Evolutionary conservation across 2,113 vertebrate species (phyloP), one percentile per base, ranked within the genome.

Genomic region (Rhinopomastus cyanomelas): DNA sequence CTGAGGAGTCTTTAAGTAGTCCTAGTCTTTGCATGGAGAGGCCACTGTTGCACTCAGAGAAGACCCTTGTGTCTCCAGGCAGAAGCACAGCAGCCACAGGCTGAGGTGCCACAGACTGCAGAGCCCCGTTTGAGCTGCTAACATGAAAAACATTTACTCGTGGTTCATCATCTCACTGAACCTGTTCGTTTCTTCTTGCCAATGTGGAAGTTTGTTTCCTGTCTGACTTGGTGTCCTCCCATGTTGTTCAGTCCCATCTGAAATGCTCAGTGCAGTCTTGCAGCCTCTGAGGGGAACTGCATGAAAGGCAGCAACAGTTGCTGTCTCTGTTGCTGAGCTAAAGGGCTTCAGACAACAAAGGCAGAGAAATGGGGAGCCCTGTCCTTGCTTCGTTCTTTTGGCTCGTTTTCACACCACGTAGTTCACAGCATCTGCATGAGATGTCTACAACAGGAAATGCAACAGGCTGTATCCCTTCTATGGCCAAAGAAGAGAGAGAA

Each of bases 321-420:
- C 53, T 72, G 32, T 59, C 46, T 71, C 36, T 62, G 29, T 39
- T 84, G 30, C 46, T 65, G 59, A 93, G 65, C 34, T 34, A 61
- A 74, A 73, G 21, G 27, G 6, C 48, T 91, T 93, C 53, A 61
- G 66, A 81, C 9, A 65, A 46, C 30, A 60, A n/a, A 67, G 32
- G 27, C 48, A 92, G 68, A 65, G 36, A 65, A 90, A 84, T 6
- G 3, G 66, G 23, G 46, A 95, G 2, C 39, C 55, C 51, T 66
- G 78, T 92, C 88, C 77, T 84, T 59, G 60, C 23, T 84, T 88
- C 51, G 78, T 94, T 74, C 22, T 21, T 88, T 84, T 93, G 84
- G 62, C 74, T 66, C 15, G n/a, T 42, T 62, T 93, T 92, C 66
- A 81, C 23, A 68, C 53, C 59, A 76, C 62, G 65, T 36, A 61